Conservation (phyloP, 1,140 invertebrate species). For the Myzus persicae region DNA sequence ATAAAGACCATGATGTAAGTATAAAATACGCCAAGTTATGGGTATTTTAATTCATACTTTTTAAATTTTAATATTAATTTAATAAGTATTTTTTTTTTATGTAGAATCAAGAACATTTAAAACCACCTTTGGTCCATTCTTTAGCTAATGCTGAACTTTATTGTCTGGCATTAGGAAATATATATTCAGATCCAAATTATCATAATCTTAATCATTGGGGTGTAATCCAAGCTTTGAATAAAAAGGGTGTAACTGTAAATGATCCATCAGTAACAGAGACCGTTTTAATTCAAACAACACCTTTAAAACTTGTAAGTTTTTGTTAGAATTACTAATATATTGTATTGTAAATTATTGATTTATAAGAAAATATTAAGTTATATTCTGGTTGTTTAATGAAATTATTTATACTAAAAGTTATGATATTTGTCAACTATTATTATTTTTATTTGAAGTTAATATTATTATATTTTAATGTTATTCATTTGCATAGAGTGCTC, state of each 20-base stretch:
- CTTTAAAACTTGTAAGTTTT: constrained; percentile 84
- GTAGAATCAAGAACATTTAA: constrained; percentile 91
- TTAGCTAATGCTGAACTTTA: constrained; percentile 96
- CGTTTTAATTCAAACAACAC: constrained; percentile 93
- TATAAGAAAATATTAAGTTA: not conserved
- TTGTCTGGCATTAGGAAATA: constrained; percentile 92
- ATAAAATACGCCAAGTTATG: not conserved
- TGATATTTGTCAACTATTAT: not conserved
- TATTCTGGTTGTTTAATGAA: not conserved
- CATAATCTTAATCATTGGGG: constrained; percentile 94
- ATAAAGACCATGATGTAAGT: constrained; percentile 72
- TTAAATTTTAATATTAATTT: constrained; percentile 22
- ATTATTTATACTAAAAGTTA: not conserved
- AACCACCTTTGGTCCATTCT: constrained; percentile 89
- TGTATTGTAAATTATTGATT: not conserved
- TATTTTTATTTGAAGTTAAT: not conserved
- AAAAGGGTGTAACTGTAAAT: constrained; percentile 88
- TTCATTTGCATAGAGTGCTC: constrained; percentile 79
- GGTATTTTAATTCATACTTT: not conserved
- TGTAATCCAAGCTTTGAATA: constrained; percentile 87
- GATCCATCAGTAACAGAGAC: constrained; percentile 93
- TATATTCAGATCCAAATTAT: constrained; percentile 96
- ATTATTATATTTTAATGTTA: not conserved
- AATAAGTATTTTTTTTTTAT: constrained; percentile 61
- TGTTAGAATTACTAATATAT: not conserved